These are phyloP conservation scores for Eleutherodactylus coqui DNA, from an alignment of 2,797 vertebrate genomes.

Conservation along the genomic window DNA sequence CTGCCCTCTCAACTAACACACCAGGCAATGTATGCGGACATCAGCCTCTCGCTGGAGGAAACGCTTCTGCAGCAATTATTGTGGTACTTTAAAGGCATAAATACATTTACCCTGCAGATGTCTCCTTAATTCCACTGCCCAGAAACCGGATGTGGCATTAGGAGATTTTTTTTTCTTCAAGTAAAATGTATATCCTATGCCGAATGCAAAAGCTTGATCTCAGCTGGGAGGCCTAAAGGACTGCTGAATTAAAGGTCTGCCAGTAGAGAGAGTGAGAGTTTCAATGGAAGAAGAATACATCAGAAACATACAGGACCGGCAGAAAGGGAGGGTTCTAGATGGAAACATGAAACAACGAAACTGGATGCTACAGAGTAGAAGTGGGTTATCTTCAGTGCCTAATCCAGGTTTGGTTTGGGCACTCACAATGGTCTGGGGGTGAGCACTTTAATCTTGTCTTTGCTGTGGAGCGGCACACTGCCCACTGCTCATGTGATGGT, in stretches of 20 bases:
- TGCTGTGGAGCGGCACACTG: no score
- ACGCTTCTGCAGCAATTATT: constrained; percentile 21
- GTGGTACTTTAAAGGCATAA: constrained; percentile 23
- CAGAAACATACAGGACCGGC: neutral
- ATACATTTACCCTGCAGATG: constrained; percentile 45
- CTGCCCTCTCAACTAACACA: neutral
- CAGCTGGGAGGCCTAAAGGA: neutral
- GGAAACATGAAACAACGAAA: no score
- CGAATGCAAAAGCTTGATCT: constrained; percentile 10
- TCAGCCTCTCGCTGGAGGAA: neutral
- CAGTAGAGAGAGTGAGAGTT: neutral
- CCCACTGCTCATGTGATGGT: no score
- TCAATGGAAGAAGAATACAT: neutral
- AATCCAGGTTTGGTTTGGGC: no score
- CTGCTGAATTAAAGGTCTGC: neutral
- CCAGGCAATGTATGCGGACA: neutral
- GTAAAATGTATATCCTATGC: constrained; percentile 11
- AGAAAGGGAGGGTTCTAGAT: neutral
- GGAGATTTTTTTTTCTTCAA: neutral
- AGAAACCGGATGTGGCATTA: constrained; percentile 19
- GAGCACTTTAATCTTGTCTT: no score
- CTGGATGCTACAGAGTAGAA: no score
- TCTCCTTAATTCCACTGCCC: neutral
- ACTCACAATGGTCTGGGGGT: no score
- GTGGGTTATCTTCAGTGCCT: no score